These are phyloP conservation scores for Halocynthia aurantium DNA, from an alignment of 23 tunicate species.

Conservation along the genomic window DNA sequence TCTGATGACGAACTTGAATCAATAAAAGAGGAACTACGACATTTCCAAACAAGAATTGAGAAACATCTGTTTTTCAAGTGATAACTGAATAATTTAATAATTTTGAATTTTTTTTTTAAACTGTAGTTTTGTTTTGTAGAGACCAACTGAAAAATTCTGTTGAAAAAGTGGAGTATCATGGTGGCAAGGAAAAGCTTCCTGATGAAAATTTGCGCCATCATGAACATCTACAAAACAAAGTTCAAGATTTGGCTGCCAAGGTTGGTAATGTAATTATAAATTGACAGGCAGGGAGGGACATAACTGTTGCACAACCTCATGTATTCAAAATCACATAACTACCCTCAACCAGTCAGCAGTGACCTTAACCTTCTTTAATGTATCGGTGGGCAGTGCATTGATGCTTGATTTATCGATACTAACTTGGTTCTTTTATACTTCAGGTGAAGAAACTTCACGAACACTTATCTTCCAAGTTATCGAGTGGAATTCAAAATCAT, in stretches of 20 bases:
- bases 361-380: no score
- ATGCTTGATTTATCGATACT: no score
- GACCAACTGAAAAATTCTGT: constrained; percentile 58
- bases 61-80: constrained; percentile 63
- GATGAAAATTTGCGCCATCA: constrained; percentile 19
- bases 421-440: background rate
- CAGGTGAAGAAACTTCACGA: constrained; percentile 19
- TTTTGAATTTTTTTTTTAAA: background rate
- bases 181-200: constrained; percentile 34
- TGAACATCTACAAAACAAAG: constrained; percentile 50
- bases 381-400: no score
- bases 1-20: constrained; percentile 42
- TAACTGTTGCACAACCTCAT: no score
- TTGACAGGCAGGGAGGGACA: background rate
- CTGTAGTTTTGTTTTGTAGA: constrained; percentile 5
- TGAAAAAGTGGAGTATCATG: constrained; percentile 51
- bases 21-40: constrained; percentile 46
- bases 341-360: no score
- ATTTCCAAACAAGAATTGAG: constrained; percentile 45
- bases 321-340: no score
- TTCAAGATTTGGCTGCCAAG: constrained; percentile 44
- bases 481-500: constrained; percentile 10
- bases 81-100: background rate
- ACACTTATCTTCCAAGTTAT: constrained; percentile 5
- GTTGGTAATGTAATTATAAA: constrained; percentile 5